These are phyloP conservation scores for Tetragonisca angustula DNA, from an alignment of 2,888 invertebrate genomes.

Conservation along the genomic window DNA sequence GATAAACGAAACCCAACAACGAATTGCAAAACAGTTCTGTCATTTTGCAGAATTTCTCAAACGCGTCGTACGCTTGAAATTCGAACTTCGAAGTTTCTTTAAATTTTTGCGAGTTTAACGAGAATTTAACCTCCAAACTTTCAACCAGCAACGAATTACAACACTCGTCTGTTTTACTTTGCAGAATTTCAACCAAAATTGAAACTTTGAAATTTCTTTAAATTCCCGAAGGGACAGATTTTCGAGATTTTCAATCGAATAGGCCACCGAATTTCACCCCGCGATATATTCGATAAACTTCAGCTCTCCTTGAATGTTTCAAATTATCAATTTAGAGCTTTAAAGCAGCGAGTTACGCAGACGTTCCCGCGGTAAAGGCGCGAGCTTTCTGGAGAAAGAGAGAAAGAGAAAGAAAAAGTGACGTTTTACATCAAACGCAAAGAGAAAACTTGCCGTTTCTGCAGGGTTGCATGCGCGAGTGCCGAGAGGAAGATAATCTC, in stretches of 20 bases:
- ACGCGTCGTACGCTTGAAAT: background rate
- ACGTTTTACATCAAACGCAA: background rate
- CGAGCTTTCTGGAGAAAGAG: no score
- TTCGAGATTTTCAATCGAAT: background rate
- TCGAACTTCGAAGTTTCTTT: background rate
- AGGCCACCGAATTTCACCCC: no score
- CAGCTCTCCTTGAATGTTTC: background rate
- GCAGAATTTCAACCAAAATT: background rate
- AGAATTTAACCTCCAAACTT: no score
- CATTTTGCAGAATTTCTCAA: background rate
- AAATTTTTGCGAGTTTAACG: background rate
- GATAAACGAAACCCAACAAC: background rate
- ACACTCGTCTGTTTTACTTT: background rate
- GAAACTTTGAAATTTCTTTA: background rate
- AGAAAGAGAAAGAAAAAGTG: background rate
- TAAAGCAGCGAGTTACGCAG: no score
- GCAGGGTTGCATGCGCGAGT: slow-evolving; percentile 1
- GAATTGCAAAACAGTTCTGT: background rate
- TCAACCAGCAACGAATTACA: background rate
- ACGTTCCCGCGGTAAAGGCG: background rate
- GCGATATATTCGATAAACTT: background rate
- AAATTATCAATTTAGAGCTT: no score
- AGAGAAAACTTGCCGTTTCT: slow-evolving; percentile 5
- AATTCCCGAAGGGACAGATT: background rate
- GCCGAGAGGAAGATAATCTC: slow-evolving; percentile 16